Base-by-base conservation (phyloP, 2,888 invertebrate species). In the Tipula helvola region DNA sequence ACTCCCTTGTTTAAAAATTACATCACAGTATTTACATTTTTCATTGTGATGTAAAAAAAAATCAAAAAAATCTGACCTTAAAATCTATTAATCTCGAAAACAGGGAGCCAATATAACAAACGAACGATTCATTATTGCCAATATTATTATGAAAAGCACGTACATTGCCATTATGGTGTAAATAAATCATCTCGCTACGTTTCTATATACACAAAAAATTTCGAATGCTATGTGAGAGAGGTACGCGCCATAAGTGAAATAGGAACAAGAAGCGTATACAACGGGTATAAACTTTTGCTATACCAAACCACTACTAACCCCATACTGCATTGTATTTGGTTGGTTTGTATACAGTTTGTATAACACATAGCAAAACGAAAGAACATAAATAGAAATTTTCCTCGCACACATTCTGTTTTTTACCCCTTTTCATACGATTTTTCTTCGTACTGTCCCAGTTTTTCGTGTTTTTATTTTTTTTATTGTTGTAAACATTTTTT, bases 101-200 rank as follows among this genome's bases (percentile, higher is more conserved):
- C 71, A 71, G 71, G 71, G 71, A 71, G 71, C 71, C 71, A 71
- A 71, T 71, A 71, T 71, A 71, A 18, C 71, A n/a, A 71, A 71
- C 18, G 71, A 71, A 71, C 71, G 71, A 71, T 71, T 18, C 71
- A 71, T 71, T 71, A 71, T 71, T 71, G 28, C 71, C 71, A 28
- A 71, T 71, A 71, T 71, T 71, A 71, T 71, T 71, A 71, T 71
- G 71, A 71, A 71, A 71, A 71, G 71, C 71, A 71, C 71, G 71
- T 71, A 71, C 71, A 71, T 12, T 71, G 28, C 71, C 71, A 28
- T 71, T 71, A 71, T 71, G 71, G 18, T 71, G 71, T 71, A 71
- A 71, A 71, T 71, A 71, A 28, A 71, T 71, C 71, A 71, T 71
- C 71, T 71, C 71, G 71, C 28, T 71, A 71, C 71, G 71, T 71